Conservation (phyloP, 2,113 vertebrate species). For the Lophochroa leadbeateri region DNA sequence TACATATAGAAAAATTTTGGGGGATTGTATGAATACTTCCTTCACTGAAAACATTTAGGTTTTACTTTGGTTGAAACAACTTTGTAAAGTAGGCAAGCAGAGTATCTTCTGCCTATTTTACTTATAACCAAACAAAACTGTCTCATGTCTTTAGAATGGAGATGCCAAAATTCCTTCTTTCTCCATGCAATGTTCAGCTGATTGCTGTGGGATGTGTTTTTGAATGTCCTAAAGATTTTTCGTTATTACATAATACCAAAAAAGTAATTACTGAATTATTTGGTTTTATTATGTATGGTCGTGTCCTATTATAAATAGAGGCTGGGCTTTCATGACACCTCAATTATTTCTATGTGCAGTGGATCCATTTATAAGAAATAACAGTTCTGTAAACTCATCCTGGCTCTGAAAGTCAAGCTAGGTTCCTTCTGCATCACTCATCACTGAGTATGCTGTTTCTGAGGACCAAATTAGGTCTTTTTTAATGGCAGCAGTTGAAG, state of each 20-base stretch:
- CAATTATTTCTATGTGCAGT: background rate
- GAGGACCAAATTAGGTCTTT: background rate
- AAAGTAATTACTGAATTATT: background rate
- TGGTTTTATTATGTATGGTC: background rate
- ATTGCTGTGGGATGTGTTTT: background rate
- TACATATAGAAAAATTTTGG: background rate
- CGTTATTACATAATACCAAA: background rate
- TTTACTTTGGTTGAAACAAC: background rate
- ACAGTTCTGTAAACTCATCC: background rate
- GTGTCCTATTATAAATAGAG: background rate
- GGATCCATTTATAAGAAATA: background rate
- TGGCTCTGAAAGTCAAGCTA: background rate
- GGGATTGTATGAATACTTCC: background rate
- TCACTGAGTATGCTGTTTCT: background rate
- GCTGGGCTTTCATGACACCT: background rate
- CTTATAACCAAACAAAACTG: background rate
- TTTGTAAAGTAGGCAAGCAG: background rate
- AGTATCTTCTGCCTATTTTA: background rate
- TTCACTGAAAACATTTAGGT: background rate
- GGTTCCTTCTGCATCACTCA: background rate
- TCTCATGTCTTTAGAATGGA: background rate
- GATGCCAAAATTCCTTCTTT: constrained; percentile 14
- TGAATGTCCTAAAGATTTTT: background rate
- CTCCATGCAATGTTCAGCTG: background rate
- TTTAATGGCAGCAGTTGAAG: background rate